phyloP scores from a whole-genome alignment of 64 coral and sea anemone species.

The Acropora yongei region DNA sequence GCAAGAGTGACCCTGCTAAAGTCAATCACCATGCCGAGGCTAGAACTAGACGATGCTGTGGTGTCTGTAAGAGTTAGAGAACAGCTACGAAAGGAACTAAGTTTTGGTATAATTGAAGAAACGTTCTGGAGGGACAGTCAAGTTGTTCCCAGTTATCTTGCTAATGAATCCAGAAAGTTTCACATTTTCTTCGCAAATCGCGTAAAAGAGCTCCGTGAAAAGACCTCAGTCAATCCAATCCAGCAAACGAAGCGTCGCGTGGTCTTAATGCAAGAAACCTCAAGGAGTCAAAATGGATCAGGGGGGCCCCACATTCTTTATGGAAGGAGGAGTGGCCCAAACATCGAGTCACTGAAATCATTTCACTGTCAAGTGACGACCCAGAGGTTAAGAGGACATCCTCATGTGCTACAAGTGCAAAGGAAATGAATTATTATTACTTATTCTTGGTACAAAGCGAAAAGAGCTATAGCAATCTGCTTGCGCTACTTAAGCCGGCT shows the following conservation, averaged over 20 bases:
- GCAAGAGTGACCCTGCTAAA: background rate
- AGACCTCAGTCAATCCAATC: background rate
- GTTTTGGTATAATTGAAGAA: background rate
- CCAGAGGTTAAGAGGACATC: background rate
- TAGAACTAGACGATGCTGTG: background rate
- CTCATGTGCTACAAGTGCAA: background rate
- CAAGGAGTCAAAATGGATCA: background rate
- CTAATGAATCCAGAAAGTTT: background rate
- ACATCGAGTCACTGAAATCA: background rate
- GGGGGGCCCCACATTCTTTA: background rate
- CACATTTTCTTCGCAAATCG: background rate
- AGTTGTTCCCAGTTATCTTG: background rate
- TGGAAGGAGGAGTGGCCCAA: background rate
- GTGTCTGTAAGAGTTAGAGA: background rate
- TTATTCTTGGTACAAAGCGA: background rate
- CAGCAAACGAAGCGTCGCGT: background rate
- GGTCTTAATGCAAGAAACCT: constrained; percentile 1
- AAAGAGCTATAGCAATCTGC: background rate
- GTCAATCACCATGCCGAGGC: background rate
- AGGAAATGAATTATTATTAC: background rate
- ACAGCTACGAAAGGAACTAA: background rate
- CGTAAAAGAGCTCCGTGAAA: background rate
- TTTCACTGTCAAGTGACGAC: background rate
- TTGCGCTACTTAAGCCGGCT: background rate
- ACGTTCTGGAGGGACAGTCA: background rate